Conservation (phyloP, 2,888 invertebrate genomes). For the Ophion costatus region DNA sequence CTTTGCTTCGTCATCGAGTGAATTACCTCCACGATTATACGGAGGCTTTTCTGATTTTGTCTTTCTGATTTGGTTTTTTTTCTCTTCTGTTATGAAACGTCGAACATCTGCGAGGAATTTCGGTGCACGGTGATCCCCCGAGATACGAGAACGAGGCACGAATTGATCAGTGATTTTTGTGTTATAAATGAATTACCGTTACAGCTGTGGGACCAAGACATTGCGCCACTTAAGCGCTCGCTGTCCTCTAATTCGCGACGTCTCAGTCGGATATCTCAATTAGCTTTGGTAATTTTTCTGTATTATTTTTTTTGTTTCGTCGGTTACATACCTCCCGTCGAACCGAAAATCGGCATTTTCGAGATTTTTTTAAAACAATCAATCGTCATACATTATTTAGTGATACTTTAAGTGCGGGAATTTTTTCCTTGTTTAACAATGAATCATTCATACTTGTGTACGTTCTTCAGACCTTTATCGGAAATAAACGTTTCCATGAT, state of each 20-base stretch:
- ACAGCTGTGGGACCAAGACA: constrained; percentile 95
- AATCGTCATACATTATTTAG: no score
- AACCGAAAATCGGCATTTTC: not conserved
- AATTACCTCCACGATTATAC: constrained; percentile 35
- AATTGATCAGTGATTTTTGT: constrained; percentile 61
- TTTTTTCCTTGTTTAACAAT: no score
- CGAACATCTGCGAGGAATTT: not conserved
- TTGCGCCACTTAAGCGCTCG: constrained; percentile 92
- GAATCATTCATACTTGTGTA: no score
- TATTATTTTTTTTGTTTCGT: constrained; percentile 49
- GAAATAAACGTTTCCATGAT: no score
- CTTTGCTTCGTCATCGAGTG: constrained; percentile 52
- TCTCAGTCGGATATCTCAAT: constrained; percentile 93
- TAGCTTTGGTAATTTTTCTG: constrained; percentile 90
- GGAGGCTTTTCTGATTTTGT: constrained; percentile 10
- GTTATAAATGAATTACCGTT: constrained; percentile 72
- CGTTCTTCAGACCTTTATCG: no score
- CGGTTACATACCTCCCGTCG: not conserved
- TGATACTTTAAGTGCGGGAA: no score
- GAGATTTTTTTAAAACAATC: not conserved
- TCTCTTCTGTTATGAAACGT: not conserved
- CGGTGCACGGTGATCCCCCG: not conserved
- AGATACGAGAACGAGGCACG: not conserved
- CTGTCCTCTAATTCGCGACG: constrained; percentile 90
- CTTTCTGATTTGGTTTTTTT: not conserved